These are phyloP conservation scores for Nerophis lumbriciformis DNA, from an alignment of 2,113 vertebrate genomes.

Conservation along the genomic window DNA sequence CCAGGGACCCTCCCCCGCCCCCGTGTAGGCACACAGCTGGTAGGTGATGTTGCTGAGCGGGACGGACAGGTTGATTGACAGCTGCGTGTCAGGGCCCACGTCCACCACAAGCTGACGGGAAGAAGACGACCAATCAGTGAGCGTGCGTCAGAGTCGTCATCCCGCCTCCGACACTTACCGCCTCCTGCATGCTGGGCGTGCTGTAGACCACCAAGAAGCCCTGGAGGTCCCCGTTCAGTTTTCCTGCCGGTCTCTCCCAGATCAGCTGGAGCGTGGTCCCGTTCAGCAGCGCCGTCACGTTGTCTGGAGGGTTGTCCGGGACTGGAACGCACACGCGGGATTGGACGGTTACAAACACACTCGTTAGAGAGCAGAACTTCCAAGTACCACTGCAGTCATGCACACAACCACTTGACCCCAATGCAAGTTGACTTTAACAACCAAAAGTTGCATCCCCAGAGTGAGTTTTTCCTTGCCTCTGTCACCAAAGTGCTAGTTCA, in stretches of 20 bases:
- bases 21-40: conserved; percentile 78
- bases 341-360: neutral
- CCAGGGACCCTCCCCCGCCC: conserved; percentile 83
- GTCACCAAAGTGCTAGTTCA: no score
- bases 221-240: conserved; percentile 74
- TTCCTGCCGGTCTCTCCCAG: conserved; percentile 73
- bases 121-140: neutral
- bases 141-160: neutral
- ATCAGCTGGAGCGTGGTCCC: conserved; percentile 72
- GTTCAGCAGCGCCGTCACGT: conserved; percentile 73
- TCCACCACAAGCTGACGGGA: conserved; percentile 69
- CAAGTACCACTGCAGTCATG: neutral
- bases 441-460: no score
- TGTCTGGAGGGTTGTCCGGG: conserved; percentile 75
- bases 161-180: conserved; percentile 10
- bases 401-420: no score
- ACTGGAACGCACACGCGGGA: conserved; percentile 60
- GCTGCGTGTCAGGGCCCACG: conserved; percentile 69
- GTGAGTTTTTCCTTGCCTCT: no score
- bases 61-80: conserved; percentile 70
- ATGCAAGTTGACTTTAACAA: no score
- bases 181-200: conserved; percentile 46
- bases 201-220: conserved; percentile 82
- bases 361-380: no score
- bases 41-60: conserved; percentile 76